Evolutionary conservation across 2,797 vertebrate species (phyloP).

Genomic region (Eulemur coronatus): DNA sequence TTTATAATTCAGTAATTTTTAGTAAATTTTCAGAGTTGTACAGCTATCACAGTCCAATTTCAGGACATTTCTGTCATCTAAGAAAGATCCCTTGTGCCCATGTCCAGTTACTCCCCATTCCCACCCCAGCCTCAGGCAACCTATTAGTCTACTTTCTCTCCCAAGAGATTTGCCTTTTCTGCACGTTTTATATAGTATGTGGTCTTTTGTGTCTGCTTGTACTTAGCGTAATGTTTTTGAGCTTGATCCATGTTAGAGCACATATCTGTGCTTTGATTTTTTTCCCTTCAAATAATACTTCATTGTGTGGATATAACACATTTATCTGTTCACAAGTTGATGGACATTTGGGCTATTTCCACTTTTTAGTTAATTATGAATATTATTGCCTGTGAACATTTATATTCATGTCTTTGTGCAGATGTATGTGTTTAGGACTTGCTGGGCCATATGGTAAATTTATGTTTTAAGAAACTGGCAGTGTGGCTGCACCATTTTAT

Average conservation of each 20-base stretch:
- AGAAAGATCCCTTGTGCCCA: background rate
- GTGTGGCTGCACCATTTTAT: background rate
- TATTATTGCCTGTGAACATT: background rate
- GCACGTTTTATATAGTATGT: background rate
- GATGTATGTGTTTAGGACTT: background rate
- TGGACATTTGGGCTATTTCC: background rate
- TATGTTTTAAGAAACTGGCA: constrained; percentile 6
- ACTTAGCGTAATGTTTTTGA: background rate
- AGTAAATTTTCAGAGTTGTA: background rate
- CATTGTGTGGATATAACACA: background rate
- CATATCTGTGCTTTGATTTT: background rate
- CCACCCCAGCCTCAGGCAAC: background rate
- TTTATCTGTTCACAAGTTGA: background rate
- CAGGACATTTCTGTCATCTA: background rate
- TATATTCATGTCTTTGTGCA: background rate
- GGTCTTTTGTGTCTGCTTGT: background rate
- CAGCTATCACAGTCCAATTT: background rate
- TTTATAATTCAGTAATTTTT: background rate
- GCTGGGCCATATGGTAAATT: background rate
- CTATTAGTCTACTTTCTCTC: background rate
- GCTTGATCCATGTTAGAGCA: background rate
- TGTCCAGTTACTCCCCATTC: background rate
- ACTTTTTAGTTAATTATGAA: background rate
- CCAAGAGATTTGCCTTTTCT: background rate
- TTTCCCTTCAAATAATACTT: background rate